A percentile compares a stretch with the other conserved stretches of the same genome.
Evolutionary conservation across 30 jellyfish, hydroid and myxozoan species (phyloP).

Genomic region (Pseudorhiza aurosa): DNA sequence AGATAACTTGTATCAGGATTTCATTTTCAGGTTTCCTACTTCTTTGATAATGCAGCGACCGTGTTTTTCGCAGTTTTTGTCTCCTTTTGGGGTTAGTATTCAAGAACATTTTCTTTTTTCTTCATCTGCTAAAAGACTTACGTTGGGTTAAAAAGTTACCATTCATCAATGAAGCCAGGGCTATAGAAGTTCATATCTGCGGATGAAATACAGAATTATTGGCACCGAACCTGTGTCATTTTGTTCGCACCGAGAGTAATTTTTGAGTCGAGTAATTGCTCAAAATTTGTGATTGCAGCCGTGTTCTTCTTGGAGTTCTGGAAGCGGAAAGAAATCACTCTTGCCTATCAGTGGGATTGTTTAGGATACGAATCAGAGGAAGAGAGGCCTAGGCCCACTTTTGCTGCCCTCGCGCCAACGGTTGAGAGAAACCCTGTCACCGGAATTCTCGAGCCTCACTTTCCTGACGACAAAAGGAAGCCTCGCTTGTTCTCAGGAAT

Average conservation of each 20-base stretch:
- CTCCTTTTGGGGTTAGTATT: constrained; percentile 97
- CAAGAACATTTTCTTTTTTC: too few species aligned
- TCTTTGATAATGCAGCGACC: constrained; percentile 99
- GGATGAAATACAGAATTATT: too few species aligned
- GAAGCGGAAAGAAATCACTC: constrained; percentile 97
- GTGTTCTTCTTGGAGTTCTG: constrained; percentile 98
- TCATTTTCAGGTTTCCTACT: constrained; percentile 80
- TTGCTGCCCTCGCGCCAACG: constrained; percentile 99
- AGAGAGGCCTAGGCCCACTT: constrained; percentile 98
- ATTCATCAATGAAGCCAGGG: too few species aligned
- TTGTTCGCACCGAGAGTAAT: too few species aligned
- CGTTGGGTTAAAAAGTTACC: too few species aligned
- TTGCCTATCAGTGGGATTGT: constrained; percentile 99
- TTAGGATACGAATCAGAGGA: constrained; percentile 97
- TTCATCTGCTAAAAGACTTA: too few species aligned
- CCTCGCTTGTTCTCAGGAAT: constrained; percentile 96
- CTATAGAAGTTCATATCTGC: too few species aligned
- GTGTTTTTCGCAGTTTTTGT: constrained; percentile 97
- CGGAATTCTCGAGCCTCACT: constrained; percentile 97
- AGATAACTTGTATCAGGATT: not conserved
- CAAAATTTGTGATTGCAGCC: too few species aligned
- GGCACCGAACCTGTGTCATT: too few species aligned
- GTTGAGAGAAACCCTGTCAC: constrained; percentile 99
- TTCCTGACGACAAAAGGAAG: constrained; percentile 90
- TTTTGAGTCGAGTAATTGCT: too few species aligned